Evolutionary conservation across 2,888 invertebrate genomes (phyloP).

Genomic region (Eilema sororculum): DNA sequence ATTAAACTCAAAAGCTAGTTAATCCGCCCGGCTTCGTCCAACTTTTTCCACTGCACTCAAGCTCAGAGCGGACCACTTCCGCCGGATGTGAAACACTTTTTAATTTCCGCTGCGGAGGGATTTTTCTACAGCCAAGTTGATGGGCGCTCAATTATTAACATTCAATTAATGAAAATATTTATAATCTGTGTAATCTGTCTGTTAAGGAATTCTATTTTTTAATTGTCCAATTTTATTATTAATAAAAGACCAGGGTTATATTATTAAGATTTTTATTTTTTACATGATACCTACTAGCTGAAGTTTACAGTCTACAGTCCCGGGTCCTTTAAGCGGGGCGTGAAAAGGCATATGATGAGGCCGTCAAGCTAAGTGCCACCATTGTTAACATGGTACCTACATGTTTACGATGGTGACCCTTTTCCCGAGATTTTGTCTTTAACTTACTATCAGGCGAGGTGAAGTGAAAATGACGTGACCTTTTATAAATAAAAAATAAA

Average conservation of each 20-base stretch:
- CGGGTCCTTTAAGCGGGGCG: too few species aligned
- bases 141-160: constrained; percentile 83
- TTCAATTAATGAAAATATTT: constrained; percentile 84
- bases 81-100: constrained; percentile 80
- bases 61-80: constrained; percentile 68
- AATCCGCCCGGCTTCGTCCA: constrained; percentile 66
- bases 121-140: constrained; percentile 79
- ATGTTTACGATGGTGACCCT: too few species aligned
- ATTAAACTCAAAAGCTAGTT: constrained; percentile 61
- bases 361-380: too few species aligned
- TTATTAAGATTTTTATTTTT: background rate
- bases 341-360: too few species aligned
- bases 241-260: background rate
- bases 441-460: too few species aligned
- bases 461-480: too few species aligned
- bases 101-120: constrained; percentile 83
- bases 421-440: too few species aligned
- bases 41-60: constrained; percentile 80
- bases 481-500: too few species aligned
- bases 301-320: too few species aligned
- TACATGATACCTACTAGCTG: background rate
- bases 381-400: too few species aligned
- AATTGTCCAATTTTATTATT: constrained; percentile 5
- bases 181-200: constrained; percentile 51
- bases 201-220: constrained; percentile 23